phyloP scores from a whole-genome alignment of 2,888 invertebrate species.

The Hyles lineata region DNA sequence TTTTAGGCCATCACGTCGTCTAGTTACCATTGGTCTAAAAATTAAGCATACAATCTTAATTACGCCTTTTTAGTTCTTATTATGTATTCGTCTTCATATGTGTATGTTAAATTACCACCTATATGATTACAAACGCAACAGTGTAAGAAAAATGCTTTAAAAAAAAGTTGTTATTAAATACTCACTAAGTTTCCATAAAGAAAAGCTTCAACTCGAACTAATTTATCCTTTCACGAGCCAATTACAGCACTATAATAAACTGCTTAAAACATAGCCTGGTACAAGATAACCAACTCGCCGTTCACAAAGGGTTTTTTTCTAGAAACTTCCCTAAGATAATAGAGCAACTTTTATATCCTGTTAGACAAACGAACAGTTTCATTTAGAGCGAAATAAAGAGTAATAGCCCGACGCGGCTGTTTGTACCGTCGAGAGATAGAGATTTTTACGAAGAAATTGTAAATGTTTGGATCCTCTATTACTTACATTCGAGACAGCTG shows the following conservation, averaged over 20 bases:
- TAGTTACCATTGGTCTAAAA: too few species aligned
- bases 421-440: neutral
- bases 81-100: too few species aligned
- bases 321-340: constrained; percentile 10
- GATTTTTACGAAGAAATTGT: neutral
- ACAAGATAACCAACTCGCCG: neutral
- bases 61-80: too few species aligned
- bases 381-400: constrained; percentile 44
- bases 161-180: too few species aligned
- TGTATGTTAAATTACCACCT: too few species aligned
- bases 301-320: constrained; percentile 4
- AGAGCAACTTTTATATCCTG: constrained; percentile 26
- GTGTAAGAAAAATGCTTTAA: too few species aligned
- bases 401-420: constrained; percentile 40
- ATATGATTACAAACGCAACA: too few species aligned
- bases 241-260: neutral
- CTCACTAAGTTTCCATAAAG: too few species aligned
- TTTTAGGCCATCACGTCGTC: too few species aligned
- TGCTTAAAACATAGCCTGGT: neutral
- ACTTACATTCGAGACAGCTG: constrained; percentile 69
- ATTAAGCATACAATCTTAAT: too few species aligned
- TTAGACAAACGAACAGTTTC: constrained; percentile 37
- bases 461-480: neutral
- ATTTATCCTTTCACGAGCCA: neutral
- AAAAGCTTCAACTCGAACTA: too few species aligned